Percentiles rank a stretch among this genome's conserved stretches.
Conservation (phyloP, 2,797 vertebrate species). For the Phataginus tetradactyla region DNA sequence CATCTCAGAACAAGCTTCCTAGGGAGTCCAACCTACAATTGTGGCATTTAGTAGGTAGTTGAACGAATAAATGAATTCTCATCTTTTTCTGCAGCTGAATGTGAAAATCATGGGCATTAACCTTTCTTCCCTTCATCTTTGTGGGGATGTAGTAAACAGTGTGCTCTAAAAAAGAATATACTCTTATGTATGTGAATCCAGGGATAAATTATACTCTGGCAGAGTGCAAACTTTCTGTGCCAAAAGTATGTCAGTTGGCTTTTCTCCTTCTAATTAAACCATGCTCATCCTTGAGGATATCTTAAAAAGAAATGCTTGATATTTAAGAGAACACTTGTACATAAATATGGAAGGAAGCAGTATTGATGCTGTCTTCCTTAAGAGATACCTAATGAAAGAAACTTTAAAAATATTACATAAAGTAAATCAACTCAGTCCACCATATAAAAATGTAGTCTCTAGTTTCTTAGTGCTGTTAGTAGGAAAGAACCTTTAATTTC, state of each 20-base stretch:
- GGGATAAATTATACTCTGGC: slow-evolving; percentile 64
- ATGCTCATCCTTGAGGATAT: slow-evolving; percentile 53
- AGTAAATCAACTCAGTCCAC: slow-evolving; percentile 56
- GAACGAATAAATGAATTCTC: background rate
- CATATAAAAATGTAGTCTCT: slow-evolving; percentile 61
- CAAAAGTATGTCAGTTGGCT: slow-evolving; percentile 69
- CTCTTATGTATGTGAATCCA: slow-evolving; percentile 6
- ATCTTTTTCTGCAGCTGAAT: slow-evolving; percentile 25
- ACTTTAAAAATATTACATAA: slow-evolving; percentile 67
- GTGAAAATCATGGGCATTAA: slow-evolving; percentile 39
- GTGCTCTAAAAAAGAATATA: slow-evolving; percentile 48
- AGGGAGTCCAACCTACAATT: background rate
- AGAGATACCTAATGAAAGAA: background rate
- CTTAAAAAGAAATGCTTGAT: slow-evolving; percentile 16
- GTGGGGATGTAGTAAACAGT: slow-evolving; percentile 35
- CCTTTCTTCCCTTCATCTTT: background rate
- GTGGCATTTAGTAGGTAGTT: background rate
- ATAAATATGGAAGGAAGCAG: background rate
- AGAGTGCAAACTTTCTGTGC: slow-evolving; percentile 28
- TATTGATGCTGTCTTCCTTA: background rate
- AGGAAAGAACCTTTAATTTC: background rate
- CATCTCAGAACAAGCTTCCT: background rate
- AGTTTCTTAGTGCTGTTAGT: slow-evolving; percentile 10
- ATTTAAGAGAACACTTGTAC: slow-evolving; percentile 65
- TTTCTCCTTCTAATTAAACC: slow-evolving; percentile 62